These are phyloP conservation scores for Spodoptera frugiperda DNA, from an alignment of 1,140 invertebrate species.

Conservation along the genomic window DNA sequence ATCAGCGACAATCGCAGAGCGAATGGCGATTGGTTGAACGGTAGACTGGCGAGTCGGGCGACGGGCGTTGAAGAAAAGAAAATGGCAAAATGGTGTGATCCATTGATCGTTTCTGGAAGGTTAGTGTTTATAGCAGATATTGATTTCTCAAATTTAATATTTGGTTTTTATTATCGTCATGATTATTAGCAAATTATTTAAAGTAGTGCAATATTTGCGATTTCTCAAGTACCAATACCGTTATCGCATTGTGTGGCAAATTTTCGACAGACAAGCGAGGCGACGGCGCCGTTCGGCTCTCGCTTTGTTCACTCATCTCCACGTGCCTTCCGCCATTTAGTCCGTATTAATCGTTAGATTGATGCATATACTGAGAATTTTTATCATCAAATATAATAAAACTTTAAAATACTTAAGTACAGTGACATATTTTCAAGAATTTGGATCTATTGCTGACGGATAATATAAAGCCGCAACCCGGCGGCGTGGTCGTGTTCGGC, in stretches of 20 bases:
- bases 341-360: slow-evolving; percentile 35
- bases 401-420: neutral
- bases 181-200: neutral
- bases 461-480: slow-evolving; percentile 31
- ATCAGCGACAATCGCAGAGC: slow-evolving; percentile 30
- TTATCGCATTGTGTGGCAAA: slow-evolving; percentile 68
- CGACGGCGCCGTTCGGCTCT: slow-evolving; percentile 71
- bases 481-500: slow-evolving; percentile 52
- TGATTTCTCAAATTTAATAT: neutral
- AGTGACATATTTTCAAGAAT: slow-evolving; percentile 26
- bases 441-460: slow-evolving; percentile 13
- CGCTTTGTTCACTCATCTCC: slow-evolving; percentile 84
- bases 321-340: slow-evolving; percentile 85
- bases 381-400: slow-evolving; percentile 13
- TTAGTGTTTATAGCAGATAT: slow-evolving; percentile 63
- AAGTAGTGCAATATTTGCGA: slow-evolving; percentile 42
- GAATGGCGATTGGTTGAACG: slow-evolving; percentile 65
- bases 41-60: slow-evolving; percentile 21
- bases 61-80: slow-evolving; percentile 68
- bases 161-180: neutral
- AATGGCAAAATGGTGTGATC: slow-evolving; percentile 80
- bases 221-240: slow-evolving; percentile 64
- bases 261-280: slow-evolving; percentile 53
- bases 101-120: slow-evolving; percentile 73
- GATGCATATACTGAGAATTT: neutral